Conservation (phyloP, 2,888 invertebrate genomes). For the Anoplius nigerrimus region DNA sequence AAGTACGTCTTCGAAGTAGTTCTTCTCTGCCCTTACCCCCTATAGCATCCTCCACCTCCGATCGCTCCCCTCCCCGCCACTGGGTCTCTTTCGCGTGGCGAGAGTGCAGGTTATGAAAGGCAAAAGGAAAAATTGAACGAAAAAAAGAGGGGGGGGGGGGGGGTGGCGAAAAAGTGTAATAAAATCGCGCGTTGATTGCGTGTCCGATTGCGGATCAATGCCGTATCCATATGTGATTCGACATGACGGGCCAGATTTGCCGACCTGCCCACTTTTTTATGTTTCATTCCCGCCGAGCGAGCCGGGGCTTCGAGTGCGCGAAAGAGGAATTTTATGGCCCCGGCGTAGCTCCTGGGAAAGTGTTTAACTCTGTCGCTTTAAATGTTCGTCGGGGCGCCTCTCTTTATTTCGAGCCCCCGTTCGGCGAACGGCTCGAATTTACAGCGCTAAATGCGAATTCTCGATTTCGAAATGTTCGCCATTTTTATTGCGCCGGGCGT, state of each 20-base stretch:
- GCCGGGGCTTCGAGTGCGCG: neutral
- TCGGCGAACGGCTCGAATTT: too few relatives aligned
- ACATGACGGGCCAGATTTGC: neutral
- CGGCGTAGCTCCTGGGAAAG: too few relatives aligned
- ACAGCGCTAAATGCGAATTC: too few relatives aligned
- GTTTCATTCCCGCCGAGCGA: neutral
- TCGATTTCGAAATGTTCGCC: too few relatives aligned
- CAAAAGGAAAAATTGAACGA: neutral
- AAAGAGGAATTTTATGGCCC: too few relatives aligned
- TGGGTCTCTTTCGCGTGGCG: too few relatives aligned
- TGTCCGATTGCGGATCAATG: slow-evolving; percentile 6
- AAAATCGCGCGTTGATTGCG: slow-evolving; percentile 18
- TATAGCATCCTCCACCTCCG: neutral
- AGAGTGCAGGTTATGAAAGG: too few relatives aligned
- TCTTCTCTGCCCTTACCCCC: neutral
- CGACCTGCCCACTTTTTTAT: neutral
- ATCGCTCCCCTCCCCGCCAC: neutral
- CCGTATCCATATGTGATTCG: neutral
- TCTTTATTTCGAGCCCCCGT: too few relatives aligned
- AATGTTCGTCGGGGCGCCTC: too few relatives aligned
- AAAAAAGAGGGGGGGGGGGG: slow-evolving; percentile 8
- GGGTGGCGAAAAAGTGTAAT: slow-evolving; percentile 9
- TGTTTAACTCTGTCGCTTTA: too few relatives aligned
- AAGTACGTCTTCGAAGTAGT: neutral
- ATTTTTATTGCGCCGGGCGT: too few relatives aligned